Evolutionary conservation across 2,888 invertebrate genomes (phyloP).

Genomic region (Epistrophella euchroma): DNA sequence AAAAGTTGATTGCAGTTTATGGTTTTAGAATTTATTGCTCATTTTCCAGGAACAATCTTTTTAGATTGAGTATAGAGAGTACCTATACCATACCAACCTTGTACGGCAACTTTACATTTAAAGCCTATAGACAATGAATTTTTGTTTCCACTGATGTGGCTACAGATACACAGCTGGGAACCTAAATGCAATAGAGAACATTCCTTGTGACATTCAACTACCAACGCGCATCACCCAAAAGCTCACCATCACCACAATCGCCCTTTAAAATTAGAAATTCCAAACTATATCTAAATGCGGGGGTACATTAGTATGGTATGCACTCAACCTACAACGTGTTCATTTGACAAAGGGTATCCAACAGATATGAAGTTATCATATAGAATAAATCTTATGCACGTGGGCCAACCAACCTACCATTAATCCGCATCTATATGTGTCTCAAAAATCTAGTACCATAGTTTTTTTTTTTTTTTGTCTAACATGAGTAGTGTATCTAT

Average conservation of each 20-base stretch:
- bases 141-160: background rate
- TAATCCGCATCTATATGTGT: slow-evolving; percentile 31
- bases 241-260: slow-evolving; percentile 10
- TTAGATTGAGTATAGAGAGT: background rate
- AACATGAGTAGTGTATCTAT: slow-evolving; percentile 19
- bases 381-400: slow-evolving; percentile 28
- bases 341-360: slow-evolving; percentile 18
- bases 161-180: too few relatives aligned
- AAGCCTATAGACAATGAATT: background rate
- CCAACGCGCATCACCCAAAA: slow-evolving; percentile 3
- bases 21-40: slow-evolving; percentile 8
- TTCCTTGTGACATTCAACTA: background rate
- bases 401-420: slow-evolving; percentile 24
- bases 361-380: slow-evolving; percentile 22
- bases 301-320: background rate
- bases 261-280: slow-evolving; percentile 4
- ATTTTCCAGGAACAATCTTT: background rate
- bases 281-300: background rate
- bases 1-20: background rate
- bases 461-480: background rate
- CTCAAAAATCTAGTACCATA: slow-evolving; percentile 14
- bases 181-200: background rate
- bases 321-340: slow-evolving; percentile 12
- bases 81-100: too few relatives aligned
- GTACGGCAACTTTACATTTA: background rate